Conservation (phyloP, 2,797 vertebrate genomes). For the Cyclura pinguis region DNA sequence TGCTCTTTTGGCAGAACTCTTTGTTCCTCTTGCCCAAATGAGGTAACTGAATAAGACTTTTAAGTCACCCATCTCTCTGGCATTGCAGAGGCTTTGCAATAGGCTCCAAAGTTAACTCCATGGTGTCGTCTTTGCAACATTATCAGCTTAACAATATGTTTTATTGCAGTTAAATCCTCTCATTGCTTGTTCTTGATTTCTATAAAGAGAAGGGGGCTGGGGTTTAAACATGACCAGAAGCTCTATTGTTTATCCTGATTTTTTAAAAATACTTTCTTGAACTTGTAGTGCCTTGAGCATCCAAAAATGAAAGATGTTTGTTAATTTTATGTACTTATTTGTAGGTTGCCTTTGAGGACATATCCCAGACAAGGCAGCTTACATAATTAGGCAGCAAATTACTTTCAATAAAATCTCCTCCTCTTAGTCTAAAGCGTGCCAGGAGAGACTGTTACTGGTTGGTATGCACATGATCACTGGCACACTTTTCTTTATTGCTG, state of each 20-base stretch:
- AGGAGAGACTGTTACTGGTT: background rate
- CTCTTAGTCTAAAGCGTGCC: background rate
- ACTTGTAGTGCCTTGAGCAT: background rate
- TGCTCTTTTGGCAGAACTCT: conserved; percentile 11
- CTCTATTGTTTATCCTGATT: background rate
- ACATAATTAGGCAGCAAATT: background rate
- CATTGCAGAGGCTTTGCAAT: background rate
- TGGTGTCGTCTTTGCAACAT: background rate
- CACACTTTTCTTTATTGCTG: background rate
- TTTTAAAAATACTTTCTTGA: background rate
- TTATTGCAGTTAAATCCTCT: background rate
- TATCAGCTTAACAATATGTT: background rate
- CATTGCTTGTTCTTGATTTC: background rate
- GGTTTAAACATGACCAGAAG: too few relatives aligned
- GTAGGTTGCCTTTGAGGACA: too few relatives aligned
- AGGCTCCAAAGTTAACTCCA: background rate
- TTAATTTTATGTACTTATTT: background rate
- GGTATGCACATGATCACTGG: background rate
- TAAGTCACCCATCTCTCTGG: background rate
- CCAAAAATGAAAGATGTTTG: background rate
- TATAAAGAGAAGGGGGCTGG: background rate
- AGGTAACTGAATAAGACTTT: background rate
- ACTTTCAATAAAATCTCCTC: background rate
- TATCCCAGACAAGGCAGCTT: background rate
- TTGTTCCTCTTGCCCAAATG: conserved; percentile 10